Evolutionary conservation across 1,140 invertebrate genomes (phyloP).

Genomic region (Meloidogyne exigua): DNA sequence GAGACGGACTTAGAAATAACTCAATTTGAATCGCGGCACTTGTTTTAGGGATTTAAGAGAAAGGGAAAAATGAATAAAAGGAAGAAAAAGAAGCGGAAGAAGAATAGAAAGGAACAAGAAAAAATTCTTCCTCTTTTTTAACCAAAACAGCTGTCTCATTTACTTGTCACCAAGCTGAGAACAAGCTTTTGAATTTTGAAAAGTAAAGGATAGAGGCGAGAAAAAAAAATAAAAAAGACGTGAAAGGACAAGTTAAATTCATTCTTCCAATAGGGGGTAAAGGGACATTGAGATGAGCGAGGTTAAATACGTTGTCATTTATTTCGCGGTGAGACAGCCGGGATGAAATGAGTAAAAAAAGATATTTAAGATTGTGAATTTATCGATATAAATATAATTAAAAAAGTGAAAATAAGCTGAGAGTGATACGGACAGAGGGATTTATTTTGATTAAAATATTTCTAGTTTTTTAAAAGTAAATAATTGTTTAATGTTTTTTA

Average conservation of each 20-base stretch:
- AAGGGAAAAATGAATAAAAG: background rate
- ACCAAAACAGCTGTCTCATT: constrained; percentile 1
- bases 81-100: background rate
- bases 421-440: background rate
- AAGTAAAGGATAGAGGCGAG: background rate
- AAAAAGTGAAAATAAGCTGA: background rate
- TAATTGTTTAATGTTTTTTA: too few species aligned
- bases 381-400: background rate
- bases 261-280: background rate
- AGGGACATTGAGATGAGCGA: background rate
- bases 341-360: background rate
- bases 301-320: constrained; percentile 1
- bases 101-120: background rate
- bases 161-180: background rate
- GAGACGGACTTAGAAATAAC: background rate
- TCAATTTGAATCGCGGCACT: background rate
- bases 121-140: background rate
- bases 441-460: background rate
- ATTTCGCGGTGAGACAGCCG: background rate
- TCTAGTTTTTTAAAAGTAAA: too few species aligned
- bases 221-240: background rate
- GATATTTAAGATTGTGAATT: background rate
- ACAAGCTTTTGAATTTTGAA: background rate
- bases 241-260: background rate
- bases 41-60: background rate